phyloP scores from a whole-genome alignment of 2,797 vertebrate genomes.

The Euthynnus affinis region DNA sequence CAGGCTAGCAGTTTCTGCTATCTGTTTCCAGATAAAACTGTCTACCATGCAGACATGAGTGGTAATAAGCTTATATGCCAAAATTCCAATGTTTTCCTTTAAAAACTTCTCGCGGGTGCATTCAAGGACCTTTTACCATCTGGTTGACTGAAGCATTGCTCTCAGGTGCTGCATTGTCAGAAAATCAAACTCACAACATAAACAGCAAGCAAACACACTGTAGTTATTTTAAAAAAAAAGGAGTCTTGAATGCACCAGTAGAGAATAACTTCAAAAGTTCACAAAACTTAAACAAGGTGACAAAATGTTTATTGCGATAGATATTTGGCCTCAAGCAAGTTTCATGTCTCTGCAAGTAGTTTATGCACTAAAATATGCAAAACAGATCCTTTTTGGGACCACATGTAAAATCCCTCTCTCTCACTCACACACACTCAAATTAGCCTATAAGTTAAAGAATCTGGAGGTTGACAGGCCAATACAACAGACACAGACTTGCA shows the following conservation, averaged over 20 bases:
- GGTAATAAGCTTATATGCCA: background rate
- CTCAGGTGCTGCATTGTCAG: background rate
- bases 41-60: background rate
- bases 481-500: constrained; percentile 21
- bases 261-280: background rate
- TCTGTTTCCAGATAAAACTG: too few species aligned
- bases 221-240: too few species aligned
- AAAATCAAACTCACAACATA: constrained; percentile 8
- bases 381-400: background rate
- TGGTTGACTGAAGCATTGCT: background rate
- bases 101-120: constrained; percentile 4
- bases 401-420: constrained; percentile 1
- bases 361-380: background rate
- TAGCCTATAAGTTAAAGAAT: background rate
- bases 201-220: background rate
- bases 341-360: background rate
- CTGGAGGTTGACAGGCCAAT: background rate
- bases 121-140: constrained; percentile 23
- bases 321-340: background rate
- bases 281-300: background rate
- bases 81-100: constrained; percentile 4
- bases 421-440: background rate
- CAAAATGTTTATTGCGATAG: background rate
- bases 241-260: constrained; percentile 26
- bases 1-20: too few species aligned